Evolutionary conservation across 2,888 invertebrate species (phyloP).

Genomic region (Dermolepida albohirtum): DNA sequence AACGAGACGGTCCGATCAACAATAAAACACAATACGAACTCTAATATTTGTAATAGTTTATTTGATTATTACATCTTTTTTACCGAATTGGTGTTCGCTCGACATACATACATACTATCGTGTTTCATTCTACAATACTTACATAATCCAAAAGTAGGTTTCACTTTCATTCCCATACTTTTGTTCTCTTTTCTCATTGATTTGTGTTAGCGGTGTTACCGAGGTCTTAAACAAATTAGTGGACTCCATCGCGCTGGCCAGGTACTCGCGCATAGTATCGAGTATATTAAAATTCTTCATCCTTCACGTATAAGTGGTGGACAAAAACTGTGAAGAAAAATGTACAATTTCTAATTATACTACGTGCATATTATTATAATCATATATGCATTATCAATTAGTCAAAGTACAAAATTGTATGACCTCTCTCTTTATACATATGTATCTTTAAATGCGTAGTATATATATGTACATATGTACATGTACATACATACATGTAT

Average conservation of each 20-base stretch:
- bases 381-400: constrained; percentile 1
- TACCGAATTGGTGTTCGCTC: constrained; percentile 11
- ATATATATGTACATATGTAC: not conserved
- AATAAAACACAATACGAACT: not conserved
- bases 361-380: not conserved
- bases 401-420: constrained; percentile 18
- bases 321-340: not conserved
- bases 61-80: constrained; percentile 31
- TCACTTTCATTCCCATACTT: constrained; percentile 54
- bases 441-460: not conserved
- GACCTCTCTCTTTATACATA: not conserved
- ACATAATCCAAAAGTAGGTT: constrained; percentile 57
- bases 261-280: constrained; percentile 39
- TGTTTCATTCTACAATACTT: constrained; percentile 46
- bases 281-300: constrained; percentile 37
- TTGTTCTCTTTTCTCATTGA: constrained; percentile 38
- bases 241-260: constrained; percentile 37
- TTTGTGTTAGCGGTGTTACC: constrained; percentile 4
- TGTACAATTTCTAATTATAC: not conserved
- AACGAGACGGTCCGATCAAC: no score
- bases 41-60: constrained; percentile 1
- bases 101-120: constrained; percentile 20
- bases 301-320: constrained; percentile 1
- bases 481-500: no score
- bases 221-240: not conserved